A percentile compares a stretch with the other conserved stretches of the same genome.
phyloP scores from a whole-genome alignment of 2,797 vertebrate genomes.

The Scolopax bukidnonensis region DNA sequence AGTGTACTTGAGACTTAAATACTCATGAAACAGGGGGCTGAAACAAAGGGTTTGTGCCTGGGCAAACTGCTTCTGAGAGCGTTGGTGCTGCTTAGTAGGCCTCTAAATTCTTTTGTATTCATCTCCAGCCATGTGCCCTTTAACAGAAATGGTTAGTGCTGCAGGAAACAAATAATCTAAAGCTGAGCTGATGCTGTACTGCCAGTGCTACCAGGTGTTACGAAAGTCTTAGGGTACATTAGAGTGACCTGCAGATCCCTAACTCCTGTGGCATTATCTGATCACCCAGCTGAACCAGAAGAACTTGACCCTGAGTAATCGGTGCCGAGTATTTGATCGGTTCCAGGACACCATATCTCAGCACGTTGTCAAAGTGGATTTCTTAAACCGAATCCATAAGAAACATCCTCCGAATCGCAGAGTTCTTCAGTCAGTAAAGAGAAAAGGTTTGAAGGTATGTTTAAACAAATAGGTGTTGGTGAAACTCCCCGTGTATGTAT shows the following conservation, averaged over 20 bases:
- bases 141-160: constrained; percentile 44
- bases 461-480: neutral
- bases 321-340: constrained; percentile 94
- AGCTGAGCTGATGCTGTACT: constrained; percentile 50
- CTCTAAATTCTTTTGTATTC: constrained; percentile 52
- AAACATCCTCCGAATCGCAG: constrained; percentile 88
- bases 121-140: constrained; percentile 45
- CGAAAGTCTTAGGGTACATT: constrained; percentile 46
- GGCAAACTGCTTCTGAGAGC: constrained; percentile 39
- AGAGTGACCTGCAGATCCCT: constrained; percentile 43
- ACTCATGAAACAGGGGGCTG: constrained; percentile 45
- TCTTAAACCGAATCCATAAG: constrained; percentile 91
- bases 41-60: constrained; percentile 46
- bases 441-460: constrained; percentile 90
- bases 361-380: constrained; percentile 94
- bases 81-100: neutral
- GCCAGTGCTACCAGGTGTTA: constrained; percentile 6
- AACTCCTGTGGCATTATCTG: constrained; percentile 47
- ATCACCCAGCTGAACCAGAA: constrained; percentile 89
- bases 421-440: constrained; percentile 83
- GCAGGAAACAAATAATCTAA: constrained; percentile 48
- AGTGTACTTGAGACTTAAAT: constrained; percentile 47
- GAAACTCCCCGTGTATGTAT: neutral
- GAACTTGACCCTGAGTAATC: constrained; percentile 91
- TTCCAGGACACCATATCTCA: constrained; percentile 96